These are phyloP conservation scores for Pardosa pseudoannulata DNA, from an alignment of 2,888 invertebrate genomes.

Conservation along the genomic window DNA sequence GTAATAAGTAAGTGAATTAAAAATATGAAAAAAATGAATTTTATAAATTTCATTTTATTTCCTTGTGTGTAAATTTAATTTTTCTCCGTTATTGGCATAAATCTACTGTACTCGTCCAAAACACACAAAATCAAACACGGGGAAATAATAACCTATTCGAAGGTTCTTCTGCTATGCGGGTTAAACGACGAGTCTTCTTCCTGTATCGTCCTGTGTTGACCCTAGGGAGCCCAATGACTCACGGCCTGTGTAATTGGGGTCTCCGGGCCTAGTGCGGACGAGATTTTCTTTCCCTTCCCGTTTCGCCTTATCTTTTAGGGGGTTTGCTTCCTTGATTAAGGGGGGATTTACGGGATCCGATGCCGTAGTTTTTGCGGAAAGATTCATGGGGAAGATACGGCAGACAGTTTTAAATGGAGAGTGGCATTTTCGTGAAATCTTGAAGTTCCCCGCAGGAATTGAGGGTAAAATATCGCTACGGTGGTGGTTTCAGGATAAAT, in stretches of 20 bases:
- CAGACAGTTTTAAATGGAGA: conserved; percentile 8
- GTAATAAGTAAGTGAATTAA: too few species aligned
- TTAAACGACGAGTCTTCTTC: conserved; percentile 4
- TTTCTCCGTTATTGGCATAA: too few species aligned
- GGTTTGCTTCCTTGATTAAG: conserved; percentile 12
- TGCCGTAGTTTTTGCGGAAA: conserved; percentile 3
- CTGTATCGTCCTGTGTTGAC: conserved; percentile 44
- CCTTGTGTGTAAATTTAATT: too few species aligned
- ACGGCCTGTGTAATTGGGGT: conserved; percentile 71
- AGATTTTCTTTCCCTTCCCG: conserved; percentile 43
- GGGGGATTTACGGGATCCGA: conserved; percentile 7
- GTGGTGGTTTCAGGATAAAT: neutral
- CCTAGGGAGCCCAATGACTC: conserved; percentile 66
- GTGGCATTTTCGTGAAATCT: conserved; percentile 13
- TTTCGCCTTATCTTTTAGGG: neutral
- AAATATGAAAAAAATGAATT: too few species aligned
- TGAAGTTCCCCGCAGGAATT: conserved; percentile 8
- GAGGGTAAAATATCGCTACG: neutral
- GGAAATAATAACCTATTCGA: neutral
- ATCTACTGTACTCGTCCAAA: neutral
- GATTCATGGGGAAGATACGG: conserved; percentile 6
- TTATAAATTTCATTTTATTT: too few species aligned
- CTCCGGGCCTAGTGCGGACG: conserved; percentile 44
- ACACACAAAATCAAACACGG: neutral
- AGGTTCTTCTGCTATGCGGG: neutral